Percentiles rank a stretch among this genome's conserved stretches.
Evolutionary conservation across 2,113 vertebrate species (phyloP).

Genomic region (Alaudala cheleensis): DNA sequence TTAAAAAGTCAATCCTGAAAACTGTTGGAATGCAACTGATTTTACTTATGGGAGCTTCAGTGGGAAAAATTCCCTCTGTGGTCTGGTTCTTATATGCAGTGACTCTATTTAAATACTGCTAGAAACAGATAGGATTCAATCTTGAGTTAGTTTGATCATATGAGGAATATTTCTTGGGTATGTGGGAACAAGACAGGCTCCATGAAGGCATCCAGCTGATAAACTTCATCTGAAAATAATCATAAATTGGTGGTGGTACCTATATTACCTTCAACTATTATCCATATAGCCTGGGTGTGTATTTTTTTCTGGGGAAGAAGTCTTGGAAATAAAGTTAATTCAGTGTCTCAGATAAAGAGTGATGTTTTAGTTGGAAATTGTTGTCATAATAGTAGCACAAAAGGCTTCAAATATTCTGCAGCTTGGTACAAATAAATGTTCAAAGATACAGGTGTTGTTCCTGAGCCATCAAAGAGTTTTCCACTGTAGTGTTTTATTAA

Average conservation of each 20-base stretch:
- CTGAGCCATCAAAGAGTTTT: constrained; percentile 5
- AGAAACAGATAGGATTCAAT: neutral
- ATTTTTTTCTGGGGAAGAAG: neutral
- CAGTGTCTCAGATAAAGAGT: neutral
- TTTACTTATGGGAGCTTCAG: neutral
- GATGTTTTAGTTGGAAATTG: neutral
- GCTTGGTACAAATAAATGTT: neutral
- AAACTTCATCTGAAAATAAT: neutral
- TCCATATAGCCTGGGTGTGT: neutral
- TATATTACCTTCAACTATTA: neutral
- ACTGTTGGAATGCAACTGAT: neutral
- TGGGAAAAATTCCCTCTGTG: neutral
- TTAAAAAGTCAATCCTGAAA: neutral
- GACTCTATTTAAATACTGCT: neutral
- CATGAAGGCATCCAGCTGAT: neutral
- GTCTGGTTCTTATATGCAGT: neutral
- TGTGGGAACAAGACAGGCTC: neutral
- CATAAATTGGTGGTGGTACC: neutral
- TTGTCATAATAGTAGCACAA: neutral
- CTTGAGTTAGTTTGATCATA: neutral
- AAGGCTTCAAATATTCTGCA: neutral
- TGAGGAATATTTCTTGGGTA: neutral
- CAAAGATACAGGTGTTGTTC: constrained; percentile 15
- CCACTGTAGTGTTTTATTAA: neutral
- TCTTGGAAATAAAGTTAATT: neutral